Conservation (phyloP, 2,888 invertebrate species). For the Acleris sparsana region DNA sequence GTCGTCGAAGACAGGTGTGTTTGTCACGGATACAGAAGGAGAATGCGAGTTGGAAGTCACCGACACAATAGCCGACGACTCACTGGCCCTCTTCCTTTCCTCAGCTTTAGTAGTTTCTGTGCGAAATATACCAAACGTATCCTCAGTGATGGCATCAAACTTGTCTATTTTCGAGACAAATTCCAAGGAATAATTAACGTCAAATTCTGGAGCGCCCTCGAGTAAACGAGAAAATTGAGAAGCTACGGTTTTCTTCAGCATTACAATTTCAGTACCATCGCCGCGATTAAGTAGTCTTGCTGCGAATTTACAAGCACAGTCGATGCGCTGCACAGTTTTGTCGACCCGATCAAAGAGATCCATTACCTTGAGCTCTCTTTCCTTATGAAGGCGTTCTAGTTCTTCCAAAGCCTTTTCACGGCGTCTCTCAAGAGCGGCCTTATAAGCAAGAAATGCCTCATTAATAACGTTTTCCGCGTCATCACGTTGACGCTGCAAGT, state of each 20-base stretch:
- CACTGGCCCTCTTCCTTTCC: conserved; percentile 80
- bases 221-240: conserved; percentile 91
- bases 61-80: conserved; percentile 72
- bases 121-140: conserved; percentile 89
- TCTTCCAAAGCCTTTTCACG: conserved; percentile 90
- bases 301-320: conserved; percentile 94
- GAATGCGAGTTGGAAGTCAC: conserved; percentile 73
- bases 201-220: conserved; percentile 91
- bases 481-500: conserved; percentile 93
- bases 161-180: conserved; percentile 91
- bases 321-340: conserved; percentile 92
- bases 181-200: conserved; percentile 90
- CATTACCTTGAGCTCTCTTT: conserved; percentile 95
- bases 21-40: conserved; percentile 82
- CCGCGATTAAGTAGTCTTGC: conserved; percentile 91
- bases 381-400: conserved; percentile 90
- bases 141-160: conserved; percentile 89
- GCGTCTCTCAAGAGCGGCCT: conserved; percentile 91
- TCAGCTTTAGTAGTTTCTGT: conserved; percentile 85
- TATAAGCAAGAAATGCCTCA: conserved; percentile 91
- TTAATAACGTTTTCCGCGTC: conserved; percentile 92
- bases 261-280: conserved; percentile 92
- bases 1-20: conserved; percentile 91
- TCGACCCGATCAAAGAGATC: conserved; percentile 92
- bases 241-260: conserved; percentile 90